These are phyloP conservation scores for Nesometra sesokonis DNA, from an alignment of 35 echinoderm and acorn worm species.

Conservation along the genomic window DNA sequence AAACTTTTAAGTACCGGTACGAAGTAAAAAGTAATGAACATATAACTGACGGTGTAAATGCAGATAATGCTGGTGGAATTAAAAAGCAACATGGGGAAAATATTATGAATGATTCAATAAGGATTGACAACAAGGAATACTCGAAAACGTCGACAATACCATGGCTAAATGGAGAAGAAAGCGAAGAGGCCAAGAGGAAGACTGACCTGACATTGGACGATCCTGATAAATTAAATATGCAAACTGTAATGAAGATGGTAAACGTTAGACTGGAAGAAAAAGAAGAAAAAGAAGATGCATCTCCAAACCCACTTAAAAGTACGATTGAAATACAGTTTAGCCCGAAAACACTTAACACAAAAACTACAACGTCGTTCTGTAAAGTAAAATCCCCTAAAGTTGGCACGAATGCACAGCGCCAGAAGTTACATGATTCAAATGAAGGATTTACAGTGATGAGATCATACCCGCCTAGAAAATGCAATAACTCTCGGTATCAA, in stretches of 20 bases:
- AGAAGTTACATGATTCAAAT: not conserved
- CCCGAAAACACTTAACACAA: not conserved
- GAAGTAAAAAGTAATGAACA: too few relatives aligned
- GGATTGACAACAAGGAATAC: not conserved
- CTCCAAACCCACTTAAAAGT: not conserved
- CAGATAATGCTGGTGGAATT: too few relatives aligned
- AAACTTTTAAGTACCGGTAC: too few relatives aligned
- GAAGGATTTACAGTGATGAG: not conserved
- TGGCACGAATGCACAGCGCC: not conserved
- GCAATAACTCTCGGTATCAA: not conserved
- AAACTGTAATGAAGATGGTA: not conserved
- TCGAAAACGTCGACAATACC: not conserved
- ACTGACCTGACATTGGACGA: not conserved
- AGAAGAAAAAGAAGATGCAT: not conserved
- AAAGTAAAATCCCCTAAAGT: not conserved
- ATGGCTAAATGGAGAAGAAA: too few relatives aligned
- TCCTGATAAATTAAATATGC: not conserved
- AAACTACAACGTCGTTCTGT: not conserved
- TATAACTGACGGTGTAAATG: too few relatives aligned
- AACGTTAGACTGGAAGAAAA: not conserved
- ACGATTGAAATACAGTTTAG: too few relatives aligned
- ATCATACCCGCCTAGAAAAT: not conserved
- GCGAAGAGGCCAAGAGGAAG: not conserved
- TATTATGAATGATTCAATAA: not conserved
- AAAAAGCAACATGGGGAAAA: not conserved